Evolutionary conservation across 2,888 invertebrate genomes (phyloP).

Genomic region (Ethmia dodecea): DNA sequence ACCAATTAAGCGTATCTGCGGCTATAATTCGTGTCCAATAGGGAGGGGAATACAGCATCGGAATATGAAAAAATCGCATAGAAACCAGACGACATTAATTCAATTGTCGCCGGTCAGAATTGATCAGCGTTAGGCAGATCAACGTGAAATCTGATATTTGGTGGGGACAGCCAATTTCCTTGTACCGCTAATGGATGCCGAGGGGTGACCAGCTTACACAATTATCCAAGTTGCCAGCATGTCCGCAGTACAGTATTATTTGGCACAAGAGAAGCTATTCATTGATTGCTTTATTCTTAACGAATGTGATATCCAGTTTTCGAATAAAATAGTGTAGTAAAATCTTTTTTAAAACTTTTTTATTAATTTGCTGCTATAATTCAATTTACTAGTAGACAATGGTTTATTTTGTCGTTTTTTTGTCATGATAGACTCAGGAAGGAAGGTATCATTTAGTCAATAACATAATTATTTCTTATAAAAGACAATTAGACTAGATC

Average conservation of each 20-base stretch:
- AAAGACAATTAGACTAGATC: too few relatives aligned
- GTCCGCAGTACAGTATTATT: constrained; percentile 3
- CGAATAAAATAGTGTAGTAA: too few relatives aligned
- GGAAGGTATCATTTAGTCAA: too few relatives aligned
- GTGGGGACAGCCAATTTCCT: constrained; percentile 65
- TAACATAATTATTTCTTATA: too few relatives aligned
- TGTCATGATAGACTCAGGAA: too few relatives aligned
- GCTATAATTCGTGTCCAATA: constrained; percentile 40
- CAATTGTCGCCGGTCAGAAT: constrained; percentile 67
- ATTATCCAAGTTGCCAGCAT: constrained; percentile 45
- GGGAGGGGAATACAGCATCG: constrained; percentile 33
- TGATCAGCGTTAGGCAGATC: constrained; percentile 70
- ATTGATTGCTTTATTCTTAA: not conserved
- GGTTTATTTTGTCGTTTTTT: too few relatives aligned
- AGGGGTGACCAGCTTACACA: constrained; percentile 43
- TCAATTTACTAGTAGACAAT: too few relatives aligned
- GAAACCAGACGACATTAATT: constrained; percentile 69
- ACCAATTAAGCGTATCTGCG: constrained; percentile 72
- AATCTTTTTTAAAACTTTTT: too few relatives aligned
- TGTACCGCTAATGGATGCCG: constrained; percentile 55
- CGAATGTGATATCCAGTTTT: too few relatives aligned
- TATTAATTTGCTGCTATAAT: too few relatives aligned
- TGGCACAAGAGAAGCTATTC: constrained; percentile 6
- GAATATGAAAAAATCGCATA: constrained; percentile 65
- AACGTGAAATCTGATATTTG: constrained; percentile 74